A percentile compares a stretch with the other conserved stretches of the same genome.
These are phyloP conservation scores for Festucalex cinctus DNA, from an alignment of 2,113 vertebrate genomes.

Conservation along the genomic window DNA sequence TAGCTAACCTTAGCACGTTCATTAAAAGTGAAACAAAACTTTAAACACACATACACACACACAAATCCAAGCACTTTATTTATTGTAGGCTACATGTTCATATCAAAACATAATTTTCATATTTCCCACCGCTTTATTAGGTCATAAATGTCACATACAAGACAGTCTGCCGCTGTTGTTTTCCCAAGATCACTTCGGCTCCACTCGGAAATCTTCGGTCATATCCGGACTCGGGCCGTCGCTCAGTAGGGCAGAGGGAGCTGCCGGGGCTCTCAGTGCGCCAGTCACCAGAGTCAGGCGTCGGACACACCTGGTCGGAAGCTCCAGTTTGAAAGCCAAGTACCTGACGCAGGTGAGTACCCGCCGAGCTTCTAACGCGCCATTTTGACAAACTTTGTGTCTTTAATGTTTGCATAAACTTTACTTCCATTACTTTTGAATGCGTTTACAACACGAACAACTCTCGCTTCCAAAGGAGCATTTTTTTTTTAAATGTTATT, in stretches of 20 bases:
- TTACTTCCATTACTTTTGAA: background rate
- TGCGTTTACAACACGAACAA: background rate
- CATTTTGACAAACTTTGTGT: background rate
- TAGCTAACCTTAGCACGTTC: too few species aligned
- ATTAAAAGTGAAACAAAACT: background rate
- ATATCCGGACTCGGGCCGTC: constrained; percentile 21
- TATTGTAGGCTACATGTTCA: background rate
- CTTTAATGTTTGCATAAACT: background rate
- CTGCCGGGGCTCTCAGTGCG: constrained; percentile 11
- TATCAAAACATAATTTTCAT: background rate
- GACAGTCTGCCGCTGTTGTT: background rate
- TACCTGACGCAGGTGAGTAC: constrained; percentile 58
- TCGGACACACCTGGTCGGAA: constrained; percentile 58
- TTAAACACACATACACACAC: too few species aligned
- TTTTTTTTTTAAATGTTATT: too few species aligned
- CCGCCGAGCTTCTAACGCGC: background rate
- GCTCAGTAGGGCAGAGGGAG: constrained; percentile 40
- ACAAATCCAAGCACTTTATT: background rate
- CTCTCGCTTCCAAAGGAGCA: background rate
- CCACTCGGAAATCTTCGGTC: constrained; percentile 37
- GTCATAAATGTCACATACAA: background rate
- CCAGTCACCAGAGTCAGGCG: constrained; percentile 43
- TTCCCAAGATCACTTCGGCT: constrained; percentile 26
- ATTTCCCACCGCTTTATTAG: constrained; percentile 1
- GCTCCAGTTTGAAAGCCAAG: background rate